Percentiles rank a stretch among this genome's conserved stretches.
Conservation (phyloP, 2,888 invertebrate genomes). For the Caenorhabditis sp. region DNA sequence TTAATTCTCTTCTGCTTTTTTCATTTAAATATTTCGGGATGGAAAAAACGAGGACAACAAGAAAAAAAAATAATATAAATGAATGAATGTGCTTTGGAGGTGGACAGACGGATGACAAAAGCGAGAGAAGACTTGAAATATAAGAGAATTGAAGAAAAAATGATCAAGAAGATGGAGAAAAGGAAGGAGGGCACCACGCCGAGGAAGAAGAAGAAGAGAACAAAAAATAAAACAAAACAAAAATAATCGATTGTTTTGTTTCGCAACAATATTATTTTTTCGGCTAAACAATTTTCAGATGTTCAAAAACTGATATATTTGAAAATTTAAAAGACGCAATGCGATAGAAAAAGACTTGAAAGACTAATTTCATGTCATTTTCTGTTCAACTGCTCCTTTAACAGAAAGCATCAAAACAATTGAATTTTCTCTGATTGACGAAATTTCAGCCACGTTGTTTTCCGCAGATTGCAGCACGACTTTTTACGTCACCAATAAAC, state of each 20-base stretch:
- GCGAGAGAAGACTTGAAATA: slow-evolving; percentile 7
- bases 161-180: slow-evolving; percentile 13
- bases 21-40: slow-evolving; percentile 11
- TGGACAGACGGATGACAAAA: slow-evolving; percentile 2
- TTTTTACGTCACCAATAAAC: background rate
- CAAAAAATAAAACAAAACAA: slow-evolving; percentile 22
- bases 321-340: too few species aligned
- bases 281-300: too few species aligned
- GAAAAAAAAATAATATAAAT: slow-evolving; percentile 3
- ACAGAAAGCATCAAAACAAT: too few species aligned
- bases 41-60: slow-evolving; percentile 6
- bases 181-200: slow-evolving; percentile 2
- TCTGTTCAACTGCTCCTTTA: too few species aligned
- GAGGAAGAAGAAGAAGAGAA: slow-evolving; percentile 5
- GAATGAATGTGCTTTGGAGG: slow-evolving; percentile 1
- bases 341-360: too few species aligned
- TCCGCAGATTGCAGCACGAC: background rate
- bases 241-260: slow-evolving; percentile 4
- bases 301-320: too few species aligned
- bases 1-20: slow-evolving; percentile 1
- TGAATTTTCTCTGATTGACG: too few species aligned
- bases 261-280: slow-evolving; percentile 1
- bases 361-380: too few species aligned
- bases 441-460: background rate
- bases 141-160: slow-evolving; percentile 1